Evolutionary conservation across 2,888 invertebrate species (phyloP).

Genomic region (Drosophila setosimentum): DNA sequence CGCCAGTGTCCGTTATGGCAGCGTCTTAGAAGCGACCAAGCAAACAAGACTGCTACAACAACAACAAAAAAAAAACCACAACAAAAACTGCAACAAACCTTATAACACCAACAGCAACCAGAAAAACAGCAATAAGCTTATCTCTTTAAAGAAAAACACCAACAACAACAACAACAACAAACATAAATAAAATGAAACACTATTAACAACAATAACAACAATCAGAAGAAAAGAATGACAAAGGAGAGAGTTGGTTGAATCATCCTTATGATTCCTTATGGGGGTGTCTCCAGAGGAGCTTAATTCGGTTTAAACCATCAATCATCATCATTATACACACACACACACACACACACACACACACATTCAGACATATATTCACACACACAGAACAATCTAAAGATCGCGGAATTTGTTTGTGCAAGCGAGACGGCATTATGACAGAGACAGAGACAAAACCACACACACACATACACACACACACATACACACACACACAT

Average conservation of each 20-base stretch:
- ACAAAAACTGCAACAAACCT: conserved; percentile 34
- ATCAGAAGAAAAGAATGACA: neutral
- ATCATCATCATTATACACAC: conserved; percentile 4
- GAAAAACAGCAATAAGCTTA: conserved; percentile 30
- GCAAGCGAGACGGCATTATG: conserved; percentile 20
- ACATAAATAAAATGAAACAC: conserved; percentile 35
- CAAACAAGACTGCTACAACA: conserved; percentile 41
- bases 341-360: neutral
- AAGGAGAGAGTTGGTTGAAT: conserved; percentile 6
- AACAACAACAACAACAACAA: conserved; percentile 19
- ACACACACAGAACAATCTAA: neutral
- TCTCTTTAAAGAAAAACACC: conserved; percentile 31
- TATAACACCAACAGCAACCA: conserved; percentile 20
- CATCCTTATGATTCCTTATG: conserved; percentile 7
- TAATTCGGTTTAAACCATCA: conserved; percentile 10
- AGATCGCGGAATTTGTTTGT: conserved; percentile 5
- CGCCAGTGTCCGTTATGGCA: conserved; percentile 44
- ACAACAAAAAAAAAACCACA: conserved; percentile 38
- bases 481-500: conserved; percentile 13
- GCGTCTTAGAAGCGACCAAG: conserved; percentile 61
- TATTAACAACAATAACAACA: conserved; percentile 25
- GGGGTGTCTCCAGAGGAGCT: conserved; percentile 12
- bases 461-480: conserved; percentile 15
- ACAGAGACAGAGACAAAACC: neutral
- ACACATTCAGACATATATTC: neutral